phyloP scores from a whole-genome alignment of 2,888 invertebrate species.

The Sinotaia quadrata region DNA sequence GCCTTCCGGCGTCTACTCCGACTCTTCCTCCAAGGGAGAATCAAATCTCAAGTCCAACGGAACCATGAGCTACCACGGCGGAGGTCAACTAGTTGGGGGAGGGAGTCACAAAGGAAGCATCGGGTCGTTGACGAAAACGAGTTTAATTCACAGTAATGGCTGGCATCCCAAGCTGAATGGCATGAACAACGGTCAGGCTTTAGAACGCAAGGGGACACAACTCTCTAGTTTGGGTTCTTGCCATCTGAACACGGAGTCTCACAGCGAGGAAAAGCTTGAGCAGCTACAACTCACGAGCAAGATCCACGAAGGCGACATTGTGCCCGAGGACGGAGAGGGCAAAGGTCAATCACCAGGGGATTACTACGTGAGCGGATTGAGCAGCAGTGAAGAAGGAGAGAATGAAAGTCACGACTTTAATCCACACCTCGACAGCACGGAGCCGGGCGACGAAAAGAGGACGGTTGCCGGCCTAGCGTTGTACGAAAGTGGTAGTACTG shows the following conservation, averaged over 20 bases:
- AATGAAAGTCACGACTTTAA: too few species aligned
- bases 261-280: not conserved
- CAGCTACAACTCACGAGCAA: too few species aligned
- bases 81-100: conserved; percentile 9
- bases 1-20: conserved; percentile 47
- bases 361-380: not conserved
- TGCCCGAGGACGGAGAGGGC: not conserved
- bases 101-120: conserved; percentile 6
- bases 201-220: conserved; percentile 9
- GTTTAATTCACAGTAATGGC: conserved; percentile 22
- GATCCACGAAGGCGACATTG: not conserved
- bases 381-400: not conserved
- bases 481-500: too few species aligned
- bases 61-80: conserved; percentile 11
- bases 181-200: not conserved
- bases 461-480: too few species aligned
- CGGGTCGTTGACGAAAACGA: not conserved
- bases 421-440: too few species aligned
- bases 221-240: conserved; percentile 13
- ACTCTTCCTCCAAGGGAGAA: conserved; percentile 53
- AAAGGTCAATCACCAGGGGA: not conserved
- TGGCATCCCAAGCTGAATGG: conserved; percentile 46
- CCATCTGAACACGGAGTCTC: conserved; percentile 1
- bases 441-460: too few species aligned
- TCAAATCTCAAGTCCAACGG: conserved; percentile 31